phyloP scores from a whole-genome alignment of 2,888 invertebrate genomes.

The Andrena trimmerana region DNA sequence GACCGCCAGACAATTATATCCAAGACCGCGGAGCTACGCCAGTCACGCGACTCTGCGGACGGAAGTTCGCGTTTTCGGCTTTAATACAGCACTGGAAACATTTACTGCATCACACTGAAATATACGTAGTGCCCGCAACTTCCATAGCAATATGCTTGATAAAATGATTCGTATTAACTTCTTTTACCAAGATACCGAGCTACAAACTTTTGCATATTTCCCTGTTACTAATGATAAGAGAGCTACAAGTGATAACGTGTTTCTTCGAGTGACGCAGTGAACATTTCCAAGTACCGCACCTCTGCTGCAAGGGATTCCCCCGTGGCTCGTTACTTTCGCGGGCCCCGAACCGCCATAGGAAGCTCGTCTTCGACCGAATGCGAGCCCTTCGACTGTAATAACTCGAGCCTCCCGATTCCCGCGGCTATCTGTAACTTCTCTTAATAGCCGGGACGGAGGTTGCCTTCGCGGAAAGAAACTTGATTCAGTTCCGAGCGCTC shows the following conservation, averaged over 20 bases:
- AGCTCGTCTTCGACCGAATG: conserved; percentile 30
- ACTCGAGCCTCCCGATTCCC: conserved; percentile 33
- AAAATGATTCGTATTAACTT: too few relatives aligned
- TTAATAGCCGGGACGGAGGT: conserved; percentile 13
- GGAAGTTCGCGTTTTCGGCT: not conserved
- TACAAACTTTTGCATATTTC: too few relatives aligned
- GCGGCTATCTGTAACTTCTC: not conserved
- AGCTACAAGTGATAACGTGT: too few relatives aligned
- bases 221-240: too few relatives aligned
- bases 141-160: too few relatives aligned
- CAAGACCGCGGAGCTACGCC: conserved; percentile 8
- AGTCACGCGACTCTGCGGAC: too few relatives aligned
- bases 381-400: conserved; percentile 34
- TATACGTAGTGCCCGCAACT: too few relatives aligned
- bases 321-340: not conserved
- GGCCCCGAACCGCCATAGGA: conserved; percentile 10
- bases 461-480: not conserved
- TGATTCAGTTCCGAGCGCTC: too few relatives aligned
- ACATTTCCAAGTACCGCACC: too few relatives aligned
- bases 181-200: too few relatives aligned
- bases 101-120: too few relatives aligned
- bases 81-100: not conserved
- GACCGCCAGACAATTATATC: not conserved
- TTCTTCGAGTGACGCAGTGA: too few relatives aligned
- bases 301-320: not conserved